Evolutionary conservation across 2,113 vertebrate genomes (phyloP), one percentile per base, ranked within the genome.

Genomic region (Pseudopodoces humilis): DNA sequence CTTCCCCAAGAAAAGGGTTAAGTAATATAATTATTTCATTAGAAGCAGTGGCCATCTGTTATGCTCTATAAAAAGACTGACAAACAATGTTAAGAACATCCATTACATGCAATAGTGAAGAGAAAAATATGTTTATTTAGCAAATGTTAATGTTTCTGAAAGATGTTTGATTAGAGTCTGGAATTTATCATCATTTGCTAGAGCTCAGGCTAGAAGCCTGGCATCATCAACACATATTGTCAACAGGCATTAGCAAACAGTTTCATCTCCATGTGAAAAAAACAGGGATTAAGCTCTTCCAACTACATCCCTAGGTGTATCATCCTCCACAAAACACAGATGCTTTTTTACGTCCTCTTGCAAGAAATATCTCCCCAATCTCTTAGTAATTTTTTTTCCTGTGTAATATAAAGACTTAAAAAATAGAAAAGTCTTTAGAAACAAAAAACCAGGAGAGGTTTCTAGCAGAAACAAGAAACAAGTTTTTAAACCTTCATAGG

Each of bases 91-190:
- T 91, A 85, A 79, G 93, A 92, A 70, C 50, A 83, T 76, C 35
- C 33, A 79, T 89, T 88, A 50, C 10, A 16, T 28, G 24, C 25
- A 85, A 69, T 9, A 89, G 37, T 68, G 60, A 89, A 85, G 12
- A 90, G 37, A 30, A 83, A 88, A 95, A 94, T 15, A 43, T 50
- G 30, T 79, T 92, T 92, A 52, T 80, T 92, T 91, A 91, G 47
- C n/a, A 77, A 96, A 96, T 30, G 44, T 60, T 90, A 91, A 89
- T 82, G 82, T 90, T 87, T 85, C 79, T 77, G 67, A 87, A 91
- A 90, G 59, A 80, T 49, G 25, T 76, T 85, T 91, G 37, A 89
- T 95, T 89, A 77, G 75, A 86, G 63, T 47, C 78, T 88, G 75
- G 82, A 85, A 67, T 91, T 70, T 83, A 88, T 85, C 87, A 72